Conservation (phyloP, 2,797 vertebrate species). For the Kryptolebias ocellatus region DNA sequence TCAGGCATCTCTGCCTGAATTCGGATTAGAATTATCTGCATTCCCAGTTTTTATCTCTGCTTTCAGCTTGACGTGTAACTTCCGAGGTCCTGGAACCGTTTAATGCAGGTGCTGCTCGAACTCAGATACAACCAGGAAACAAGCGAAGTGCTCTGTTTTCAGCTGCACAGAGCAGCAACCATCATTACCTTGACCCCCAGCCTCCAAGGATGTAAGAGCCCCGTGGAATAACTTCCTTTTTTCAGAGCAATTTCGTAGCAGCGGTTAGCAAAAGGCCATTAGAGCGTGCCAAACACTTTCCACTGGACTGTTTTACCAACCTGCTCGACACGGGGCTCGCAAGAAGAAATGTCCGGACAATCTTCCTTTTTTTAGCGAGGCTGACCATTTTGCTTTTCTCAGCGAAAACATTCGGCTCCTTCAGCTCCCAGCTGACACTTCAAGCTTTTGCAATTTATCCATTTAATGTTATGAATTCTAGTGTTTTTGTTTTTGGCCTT, state of each 20-base stretch:
- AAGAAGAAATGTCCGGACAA: not conserved
- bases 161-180: not conserved
- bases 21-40: not conserved
- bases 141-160: not conserved
- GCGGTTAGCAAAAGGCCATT: not conserved
- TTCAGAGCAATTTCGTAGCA: not conserved
- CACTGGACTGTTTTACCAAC: not conserved
- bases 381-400: not conserved
- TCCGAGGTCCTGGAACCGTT: not conserved
- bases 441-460: no score
- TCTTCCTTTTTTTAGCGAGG: not conserved
- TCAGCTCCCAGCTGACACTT: no score
- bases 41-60: not conserved
- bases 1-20: no score
- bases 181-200: not conserved
- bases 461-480: no score
- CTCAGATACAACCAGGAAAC: not conserved
- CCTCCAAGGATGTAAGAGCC: not conserved
- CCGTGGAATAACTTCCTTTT: constrained; percentile 1
- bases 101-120: not conserved
- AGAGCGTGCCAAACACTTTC: not conserved
- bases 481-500: no score
- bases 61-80: not conserved
- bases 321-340: not conserved
- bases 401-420: not conserved